Base-by-base conservation (phyloP, 2,797 vertebrate genomes). In the Salmo trutta region DNA sequence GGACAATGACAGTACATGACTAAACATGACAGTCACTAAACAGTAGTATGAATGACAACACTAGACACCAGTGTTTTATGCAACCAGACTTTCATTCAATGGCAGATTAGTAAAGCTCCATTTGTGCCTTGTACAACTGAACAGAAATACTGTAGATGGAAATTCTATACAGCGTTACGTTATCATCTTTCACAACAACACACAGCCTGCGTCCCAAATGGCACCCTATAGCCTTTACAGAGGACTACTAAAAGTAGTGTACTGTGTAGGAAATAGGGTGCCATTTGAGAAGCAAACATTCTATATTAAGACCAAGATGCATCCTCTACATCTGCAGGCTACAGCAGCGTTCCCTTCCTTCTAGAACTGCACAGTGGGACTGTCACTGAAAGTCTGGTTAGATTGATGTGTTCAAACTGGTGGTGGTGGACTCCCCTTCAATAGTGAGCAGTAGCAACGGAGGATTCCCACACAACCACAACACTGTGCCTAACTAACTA, bases 81-180 rank as follows among this genome's bases (percentile, higher is more conserved):
- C 74, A 81, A 83, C 81, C 82, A 31, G 31, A 27, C 56, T 19
- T 19, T 71, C 47, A 65, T 54, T 62, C 41, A 47, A 47, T 56
- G 76, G 33, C 73, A 75, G 80, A 86, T 84, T 80, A 69, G 82
- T 78, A 89, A 84, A 85, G 75, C 73, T 64, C 31, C 10, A 73
- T 14, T 73, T 64, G 36, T 68, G 5, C 19, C 56, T 79, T 10
- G 41, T 59, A 51, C 29, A 74, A 82, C 71, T 72, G 47, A 29
- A 77, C 31, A 31, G 27, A 53, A 54, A 31, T 31, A 54, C 10
- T 47, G 41, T 47, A 54, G 71, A 7, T 36, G 56, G 70, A 14
- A 6, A 19, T 29, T 76, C 41, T 47, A 47, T 47, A 47, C 41
- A 47, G 41, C 10, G 3, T 10, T 47, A 47, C 10, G 8, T 47